Conservation (phyloP, 2,888 invertebrate species). For the Pterostichus niger region DNA sequence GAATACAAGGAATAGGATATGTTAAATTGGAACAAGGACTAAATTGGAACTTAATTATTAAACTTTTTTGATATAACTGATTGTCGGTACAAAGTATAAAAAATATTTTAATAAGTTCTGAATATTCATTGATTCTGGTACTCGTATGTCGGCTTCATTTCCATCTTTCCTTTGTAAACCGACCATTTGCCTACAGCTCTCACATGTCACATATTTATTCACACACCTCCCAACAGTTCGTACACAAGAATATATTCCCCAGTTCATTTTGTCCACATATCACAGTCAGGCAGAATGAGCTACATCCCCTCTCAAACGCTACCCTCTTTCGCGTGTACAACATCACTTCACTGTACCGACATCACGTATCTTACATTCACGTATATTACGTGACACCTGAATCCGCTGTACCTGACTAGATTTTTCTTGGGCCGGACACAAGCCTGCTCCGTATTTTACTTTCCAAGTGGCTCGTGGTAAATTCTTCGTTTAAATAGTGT, state of each 20-base stretch:
- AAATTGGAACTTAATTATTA: too few relatives aligned
- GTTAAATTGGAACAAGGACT: too few relatives aligned
- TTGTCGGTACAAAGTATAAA: too few relatives aligned
- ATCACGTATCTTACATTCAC: conserved; percentile 63
- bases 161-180: background rate
- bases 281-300: conserved; percentile 11
- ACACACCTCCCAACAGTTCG: background rate
- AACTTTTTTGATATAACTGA: too few relatives aligned
- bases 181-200: background rate
- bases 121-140: too few relatives aligned
- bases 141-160: too few relatives aligned
- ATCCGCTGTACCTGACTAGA: conserved; percentile 59
- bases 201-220: conserved; percentile 2
- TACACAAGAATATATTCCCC: conserved; percentile 4
- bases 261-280: conserved; percentile 14
- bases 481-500: conserved; percentile 58
- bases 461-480: conserved; percentile 4
- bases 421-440: conserved; percentile 57
- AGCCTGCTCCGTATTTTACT: conserved; percentile 49
- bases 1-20: too few relatives aligned
- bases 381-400: conserved; percentile 63
- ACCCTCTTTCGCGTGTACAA: conserved; percentile 42
- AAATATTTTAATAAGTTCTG: too few relatives aligned
- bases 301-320: background rate
- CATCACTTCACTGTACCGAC: conserved; percentile 46